Base-by-base conservation (phyloP, 2,797 vertebrate species). In the Podargus strigoides region DNA sequence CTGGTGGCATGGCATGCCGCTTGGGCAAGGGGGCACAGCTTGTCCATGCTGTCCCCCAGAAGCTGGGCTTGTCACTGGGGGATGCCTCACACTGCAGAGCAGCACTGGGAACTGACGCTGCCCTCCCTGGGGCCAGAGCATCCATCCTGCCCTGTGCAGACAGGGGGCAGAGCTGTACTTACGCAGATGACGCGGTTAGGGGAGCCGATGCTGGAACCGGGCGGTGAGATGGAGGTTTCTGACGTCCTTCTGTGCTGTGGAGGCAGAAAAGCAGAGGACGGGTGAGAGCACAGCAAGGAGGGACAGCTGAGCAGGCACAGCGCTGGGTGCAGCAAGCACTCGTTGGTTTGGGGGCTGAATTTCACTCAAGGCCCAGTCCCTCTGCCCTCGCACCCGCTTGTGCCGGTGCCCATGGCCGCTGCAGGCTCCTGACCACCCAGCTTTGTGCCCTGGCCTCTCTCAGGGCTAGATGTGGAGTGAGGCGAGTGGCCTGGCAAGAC, bases 101-200 rank as follows among this genome's bases (percentile, higher is more conserved):
- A 42, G 82, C 63, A 18, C 9, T 5, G 41, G 72, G 17, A 86
- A 66, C 22, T 19, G 23, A 27, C 7, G 20, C 3, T 16, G 20
- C 67, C 60, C 30, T 24, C 42, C 50, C 67, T 6, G 22, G 24
- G 34, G 36, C 60, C 0, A 0, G 24, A 44, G 28, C 63, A 47
- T 10, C 37, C 2, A 1, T n/a, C 24, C 50, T 44, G 34, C 87
- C 41, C 52, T 0, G 2, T 0, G 0, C 2, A 2, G 21, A n/a
- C 1, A 7, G 50, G 19, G 37, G 50, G 26, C 80, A 78, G 60
- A 91, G 80, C 37, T 78, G 85, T 97, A 99, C 99, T 98, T 98
- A 99, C 99, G 41, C 99, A 99, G 98, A 99, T 99, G 96, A 99
- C 99, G 47, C 99, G 98, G 94, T 98, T 99, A 6, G 99, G 99